phyloP scores from a whole-genome alignment of 2,113 vertebrate species.

The Castor canadensis region DNA sequence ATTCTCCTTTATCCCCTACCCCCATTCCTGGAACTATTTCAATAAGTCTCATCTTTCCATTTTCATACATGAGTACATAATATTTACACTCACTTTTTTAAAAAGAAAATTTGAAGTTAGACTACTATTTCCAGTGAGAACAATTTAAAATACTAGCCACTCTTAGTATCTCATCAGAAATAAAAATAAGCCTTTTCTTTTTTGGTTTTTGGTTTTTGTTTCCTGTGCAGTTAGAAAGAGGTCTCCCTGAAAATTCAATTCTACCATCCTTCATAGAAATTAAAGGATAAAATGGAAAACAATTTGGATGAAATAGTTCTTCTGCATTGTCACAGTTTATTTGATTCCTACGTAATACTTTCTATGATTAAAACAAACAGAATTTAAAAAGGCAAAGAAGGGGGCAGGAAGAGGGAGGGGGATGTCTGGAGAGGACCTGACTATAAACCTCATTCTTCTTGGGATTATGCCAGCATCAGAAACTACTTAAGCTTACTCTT shows the following conservation, averaged over 20 bases:
- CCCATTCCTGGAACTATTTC: no score
- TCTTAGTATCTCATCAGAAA: background rate
- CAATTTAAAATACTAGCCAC: constrained; percentile 34
- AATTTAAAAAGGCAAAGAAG: background rate
- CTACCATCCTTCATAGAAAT: constrained; percentile 38
- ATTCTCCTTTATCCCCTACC: no score
- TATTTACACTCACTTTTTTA: no score
- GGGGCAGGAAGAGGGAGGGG: background rate
- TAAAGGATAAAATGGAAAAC: constrained; percentile 35
- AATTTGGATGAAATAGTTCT: constrained; percentile 15
- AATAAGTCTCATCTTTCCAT: no score
- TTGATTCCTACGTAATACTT: background rate
- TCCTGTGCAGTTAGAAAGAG: no score
- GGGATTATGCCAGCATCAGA: constrained; percentile 75
- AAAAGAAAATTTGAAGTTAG: background rate
- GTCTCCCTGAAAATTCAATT: constrained; percentile 21
- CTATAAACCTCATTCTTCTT: constrained; percentile 55
- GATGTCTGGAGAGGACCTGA: background rate
- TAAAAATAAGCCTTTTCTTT: background rate
- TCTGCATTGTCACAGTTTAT: constrained; percentile 25
- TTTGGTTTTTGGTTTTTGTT: background rate
- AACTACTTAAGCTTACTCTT: constrained; percentile 76
- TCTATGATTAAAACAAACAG: constrained; percentile 35
- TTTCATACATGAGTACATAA: no score
- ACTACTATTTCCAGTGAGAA: background rate